Base-by-base conservation (phyloP, 2,888 invertebrate genomes). In the Hesperia comma region DNA sequence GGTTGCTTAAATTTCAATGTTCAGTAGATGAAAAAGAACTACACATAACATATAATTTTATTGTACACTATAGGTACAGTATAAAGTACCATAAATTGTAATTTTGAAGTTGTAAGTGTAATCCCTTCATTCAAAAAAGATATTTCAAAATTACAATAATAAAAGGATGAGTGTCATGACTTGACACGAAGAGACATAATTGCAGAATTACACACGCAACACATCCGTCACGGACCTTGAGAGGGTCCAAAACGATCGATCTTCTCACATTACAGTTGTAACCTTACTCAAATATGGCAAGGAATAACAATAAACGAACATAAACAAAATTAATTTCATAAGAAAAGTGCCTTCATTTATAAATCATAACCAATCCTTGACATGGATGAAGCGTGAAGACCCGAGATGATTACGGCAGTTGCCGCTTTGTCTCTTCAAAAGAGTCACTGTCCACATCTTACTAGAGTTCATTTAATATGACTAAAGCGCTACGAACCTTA, bases 351-450 rank as follows among this genome's bases (percentile, higher is more conserved):
- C 10, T 15, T 43, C 61, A 63, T 66, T 70, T 70, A 69, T 68
- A 68, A 72, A 80, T 81, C 79, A 79, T 77, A 77, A 76, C 75
- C 74, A 71, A 77, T 75, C 80, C 82, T 81, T 75, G 71, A 79
- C 81, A 80, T 72, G 71, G 57, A 78, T 80, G 66, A 61, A 61
- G 68, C 60, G 61, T 71, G 70, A 75, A 76, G 76, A 79, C 74
- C 26, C 10, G 2, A 12, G 37, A 12, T 12, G 37, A 37, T 10
- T 74, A 71, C 64, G 56, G 55, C 61, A 15, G 61, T 32, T 64
- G 41, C 43, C 41, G 12, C 17, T 49, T 17, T 12, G 17, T 46
- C 58, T 4, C 5, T 58, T 32, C 26, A 43, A n/a, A n/a, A 46
- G 10, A 57, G n/a, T 14, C 17, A 56, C 12, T 19, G 33, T 8